These are phyloP conservation scores for Neotoxoptera formosana DNA, from an alignment of 1,140 invertebrate genomes.

Conservation along the genomic window DNA sequence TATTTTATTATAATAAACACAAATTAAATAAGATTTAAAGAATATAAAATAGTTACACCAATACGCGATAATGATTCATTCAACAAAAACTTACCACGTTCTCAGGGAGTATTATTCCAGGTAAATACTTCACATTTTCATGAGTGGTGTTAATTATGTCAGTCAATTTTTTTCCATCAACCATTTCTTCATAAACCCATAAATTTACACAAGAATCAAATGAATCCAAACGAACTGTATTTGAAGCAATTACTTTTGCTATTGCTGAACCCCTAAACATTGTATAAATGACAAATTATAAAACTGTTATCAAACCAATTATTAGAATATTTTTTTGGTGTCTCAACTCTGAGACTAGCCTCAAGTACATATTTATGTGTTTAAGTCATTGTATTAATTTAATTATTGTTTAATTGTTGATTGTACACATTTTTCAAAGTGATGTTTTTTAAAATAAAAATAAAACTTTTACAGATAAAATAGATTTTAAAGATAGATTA, in stretches of 20 bases:
- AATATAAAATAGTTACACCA: too few relatives aligned
- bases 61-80: background rate
- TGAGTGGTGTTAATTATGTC: slow-evolving; percentile 98
- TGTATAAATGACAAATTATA: slow-evolving; percentile 58
- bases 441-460: too few relatives aligned
- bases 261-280: slow-evolving; percentile 96
- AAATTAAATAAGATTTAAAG: too few relatives aligned
- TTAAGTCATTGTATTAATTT: too few relatives aligned
- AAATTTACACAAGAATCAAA: slow-evolving; percentile 92
- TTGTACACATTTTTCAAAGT: too few relatives aligned
- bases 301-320: too few relatives aligned
- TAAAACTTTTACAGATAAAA: too few relatives aligned
- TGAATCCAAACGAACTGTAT: slow-evolving; percentile 79
- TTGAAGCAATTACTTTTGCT: slow-evolving; percentile 95
- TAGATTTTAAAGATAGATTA: background rate
- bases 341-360: too few relatives aligned
- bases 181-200: slow-evolving; percentile 98
- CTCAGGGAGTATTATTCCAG: slow-evolving; percentile 89
- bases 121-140: slow-evolving; percentile 99
- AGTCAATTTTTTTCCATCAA: slow-evolving; percentile 94
- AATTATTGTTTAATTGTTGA: too few relatives aligned
- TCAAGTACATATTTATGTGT: too few relatives aligned
- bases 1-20: background rate
- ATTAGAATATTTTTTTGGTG: too few relatives aligned
- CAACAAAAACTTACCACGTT: slow-evolving; percentile 79